Percentiles rank a stretch among this genome's conserved stretches.
These are phyloP conservation scores for Cotesia typhae DNA, from an alignment of 1,140 invertebrate species.

Conservation along the genomic window DNA sequence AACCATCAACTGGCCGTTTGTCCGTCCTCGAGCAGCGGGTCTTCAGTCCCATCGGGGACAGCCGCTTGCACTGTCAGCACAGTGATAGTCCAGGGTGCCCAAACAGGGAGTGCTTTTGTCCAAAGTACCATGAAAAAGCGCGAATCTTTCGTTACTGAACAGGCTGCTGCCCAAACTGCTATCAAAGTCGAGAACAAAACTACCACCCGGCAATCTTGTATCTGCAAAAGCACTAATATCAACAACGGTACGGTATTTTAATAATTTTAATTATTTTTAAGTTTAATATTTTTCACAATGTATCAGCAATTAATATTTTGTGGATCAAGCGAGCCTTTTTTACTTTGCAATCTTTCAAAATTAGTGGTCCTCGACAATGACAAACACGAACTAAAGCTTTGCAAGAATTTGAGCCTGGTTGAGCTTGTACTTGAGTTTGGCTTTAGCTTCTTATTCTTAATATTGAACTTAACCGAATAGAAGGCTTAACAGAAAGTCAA, in stretches of 20 bases:
- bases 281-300: too few relatives aligned
- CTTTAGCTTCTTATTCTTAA: too few relatives aligned
- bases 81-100: conserved; percentile 50
- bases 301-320: too few relatives aligned
- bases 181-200: conserved; percentile 62
- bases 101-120: conserved; percentile 42
- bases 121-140: conserved; percentile 55
- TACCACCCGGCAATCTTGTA: conserved; percentile 53
- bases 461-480: too few relatives aligned
- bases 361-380: too few relatives aligned
- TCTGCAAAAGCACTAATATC: conserved; percentile 57
- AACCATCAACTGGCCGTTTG: conserved; percentile 36
- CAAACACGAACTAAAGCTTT: too few relatives aligned
- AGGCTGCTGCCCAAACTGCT: conserved; percentile 41
- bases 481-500: too few relatives aligned
- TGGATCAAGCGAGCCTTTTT: too few relatives aligned
- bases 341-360: too few relatives aligned
- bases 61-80: conserved; percentile 47
- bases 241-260: conserved; percentile 42
- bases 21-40: conserved; percentile 32
- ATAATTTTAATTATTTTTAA: neutral
- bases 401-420: too few relatives aligned
- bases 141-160: conserved; percentile 52
- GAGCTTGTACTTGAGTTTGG: too few relatives aligned
- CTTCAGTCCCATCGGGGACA: conserved; percentile 43